Conservation (phyloP, 2,888 invertebrate genomes). For the Ptychoptera albimana region DNA sequence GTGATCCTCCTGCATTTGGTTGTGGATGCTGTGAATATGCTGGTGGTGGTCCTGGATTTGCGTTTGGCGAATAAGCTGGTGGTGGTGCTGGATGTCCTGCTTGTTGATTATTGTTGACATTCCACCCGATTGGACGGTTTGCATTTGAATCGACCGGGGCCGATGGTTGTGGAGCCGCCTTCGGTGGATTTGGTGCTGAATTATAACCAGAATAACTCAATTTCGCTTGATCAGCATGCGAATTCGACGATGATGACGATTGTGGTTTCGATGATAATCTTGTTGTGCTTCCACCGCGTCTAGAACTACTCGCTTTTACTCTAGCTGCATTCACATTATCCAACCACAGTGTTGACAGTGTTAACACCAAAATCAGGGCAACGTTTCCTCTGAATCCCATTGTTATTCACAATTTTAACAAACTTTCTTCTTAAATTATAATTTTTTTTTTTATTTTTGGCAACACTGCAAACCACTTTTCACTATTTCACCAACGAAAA, state of each 20-base stretch:
- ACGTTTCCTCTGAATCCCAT: no score
- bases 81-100: conserved; percentile 4
- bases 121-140: conserved; percentile 25
- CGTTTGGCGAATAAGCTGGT: conserved; percentile 7
- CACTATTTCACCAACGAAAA: no score
- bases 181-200: conserved; percentile 25
- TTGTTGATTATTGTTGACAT: conserved; percentile 21
- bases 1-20: conserved; percentile 22
- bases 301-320: no score
- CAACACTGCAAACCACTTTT: no score
- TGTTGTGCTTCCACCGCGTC: no score
- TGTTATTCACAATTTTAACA: no score
- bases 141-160: conserved; percentile 8
- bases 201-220: conserved; percentile 26
- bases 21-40: conserved; percentile 23
- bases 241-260: conserved; percentile 13
- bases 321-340: no score
- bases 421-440: no score
- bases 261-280: no score
- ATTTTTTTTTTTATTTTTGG: no score
- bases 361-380: no score
- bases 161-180: conserved; percentile 5
- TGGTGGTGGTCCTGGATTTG: conserved; percentile 24
- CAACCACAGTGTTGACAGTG: no score
- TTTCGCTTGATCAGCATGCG: conserved; percentile 25